Conservation (phyloP, 1,140 invertebrate species). For the Melitaea cinxia region DNA sequence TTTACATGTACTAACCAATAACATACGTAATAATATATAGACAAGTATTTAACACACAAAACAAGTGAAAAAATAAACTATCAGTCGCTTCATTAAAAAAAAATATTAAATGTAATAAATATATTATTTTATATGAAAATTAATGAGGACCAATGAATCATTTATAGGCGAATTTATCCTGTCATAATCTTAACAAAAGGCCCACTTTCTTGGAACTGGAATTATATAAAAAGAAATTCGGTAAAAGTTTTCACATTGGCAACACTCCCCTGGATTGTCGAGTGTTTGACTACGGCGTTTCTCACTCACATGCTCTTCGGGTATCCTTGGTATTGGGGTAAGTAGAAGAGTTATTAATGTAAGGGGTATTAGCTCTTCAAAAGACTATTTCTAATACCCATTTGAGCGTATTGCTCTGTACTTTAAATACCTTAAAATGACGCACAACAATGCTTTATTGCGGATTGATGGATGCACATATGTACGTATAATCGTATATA, state of each 20-base stretch:
- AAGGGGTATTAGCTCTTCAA: not conserved
- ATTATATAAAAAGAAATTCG: constrained; percentile 90
- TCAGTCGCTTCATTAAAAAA: too few relatives aligned
- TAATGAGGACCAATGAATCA: not conserved
- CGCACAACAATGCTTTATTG: too few relatives aligned
- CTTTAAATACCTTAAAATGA: too few relatives aligned
- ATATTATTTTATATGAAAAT: not conserved
- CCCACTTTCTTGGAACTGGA: constrained; percentile 94
- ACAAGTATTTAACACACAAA: too few relatives aligned
- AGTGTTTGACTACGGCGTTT: constrained; percentile 87
- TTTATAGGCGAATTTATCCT: constrained; percentile 89
- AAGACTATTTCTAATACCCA: not conserved
- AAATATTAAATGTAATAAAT: too few relatives aligned
- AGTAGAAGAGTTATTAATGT: constrained; percentile 39
- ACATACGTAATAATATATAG: too few relatives aligned
- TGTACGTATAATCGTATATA: too few relatives aligned
- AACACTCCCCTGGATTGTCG: constrained; percentile 91
- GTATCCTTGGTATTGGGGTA: constrained; percentile 93
- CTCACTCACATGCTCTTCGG: constrained; percentile 88
- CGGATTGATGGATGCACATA: too few relatives aligned
- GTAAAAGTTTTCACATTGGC: constrained; percentile 91
- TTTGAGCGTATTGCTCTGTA: too few relatives aligned
- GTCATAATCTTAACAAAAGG: constrained; percentile 96
- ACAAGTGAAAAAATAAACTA: too few relatives aligned
- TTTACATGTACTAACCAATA: too few relatives aligned